Evolutionary conservation across 2,113 vertebrate genomes (phyloP).

Genomic region (Syrmaticus mikado): DNA sequence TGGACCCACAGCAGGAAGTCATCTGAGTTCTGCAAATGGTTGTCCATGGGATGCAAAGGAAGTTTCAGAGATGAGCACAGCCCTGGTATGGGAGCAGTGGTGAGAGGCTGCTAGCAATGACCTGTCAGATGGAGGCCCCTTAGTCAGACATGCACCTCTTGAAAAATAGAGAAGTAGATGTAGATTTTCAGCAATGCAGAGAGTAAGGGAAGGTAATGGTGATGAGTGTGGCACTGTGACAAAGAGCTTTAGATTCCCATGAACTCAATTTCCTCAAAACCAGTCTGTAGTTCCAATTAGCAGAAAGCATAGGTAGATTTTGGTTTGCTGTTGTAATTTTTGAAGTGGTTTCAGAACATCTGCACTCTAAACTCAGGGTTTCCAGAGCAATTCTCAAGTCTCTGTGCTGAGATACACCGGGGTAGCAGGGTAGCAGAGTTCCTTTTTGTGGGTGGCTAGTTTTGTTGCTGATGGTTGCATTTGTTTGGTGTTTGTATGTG

Average conservation of each 20-base stretch:
- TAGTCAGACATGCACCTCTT: background rate
- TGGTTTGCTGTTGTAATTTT: background rate
- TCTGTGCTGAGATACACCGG: background rate
- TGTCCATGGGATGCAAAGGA: background rate
- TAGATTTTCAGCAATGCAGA: background rate
- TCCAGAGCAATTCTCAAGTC: background rate
- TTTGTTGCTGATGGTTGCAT: background rate
- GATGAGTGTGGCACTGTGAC: background rate
- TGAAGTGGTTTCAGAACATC: background rate
- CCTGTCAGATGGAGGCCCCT: background rate
- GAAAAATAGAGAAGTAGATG: background rate
- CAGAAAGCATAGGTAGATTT: rapidly evolving
- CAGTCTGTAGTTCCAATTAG: background rate
- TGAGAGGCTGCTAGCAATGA: background rate
- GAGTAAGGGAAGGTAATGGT: background rate
- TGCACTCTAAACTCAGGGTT: background rate
- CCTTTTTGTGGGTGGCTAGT: background rate
- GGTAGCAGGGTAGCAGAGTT: background rate
- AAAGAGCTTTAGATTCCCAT: background rate
- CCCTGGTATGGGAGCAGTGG: background rate
- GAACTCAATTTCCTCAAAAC: background rate
- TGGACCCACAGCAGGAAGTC: background rate
- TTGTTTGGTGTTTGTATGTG: background rate
- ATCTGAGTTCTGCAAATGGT: background rate
- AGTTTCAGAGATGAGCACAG: background rate